Conservation (phyloP, 1,140 invertebrate species). For the Babylonia areolata region DNA sequence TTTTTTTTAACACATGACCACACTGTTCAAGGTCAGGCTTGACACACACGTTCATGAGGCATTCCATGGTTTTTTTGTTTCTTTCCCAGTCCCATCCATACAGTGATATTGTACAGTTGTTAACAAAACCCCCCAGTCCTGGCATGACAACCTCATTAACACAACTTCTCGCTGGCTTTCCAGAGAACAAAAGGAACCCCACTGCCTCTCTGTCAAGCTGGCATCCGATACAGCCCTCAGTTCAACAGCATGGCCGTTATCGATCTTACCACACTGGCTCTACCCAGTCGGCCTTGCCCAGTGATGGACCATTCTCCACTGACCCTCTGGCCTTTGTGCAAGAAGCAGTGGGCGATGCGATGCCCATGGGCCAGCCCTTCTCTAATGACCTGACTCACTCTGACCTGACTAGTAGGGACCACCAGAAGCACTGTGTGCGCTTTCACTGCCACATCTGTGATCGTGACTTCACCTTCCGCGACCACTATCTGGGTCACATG, state of each 20-base stretch:
- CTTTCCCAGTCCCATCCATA: too few species aligned
- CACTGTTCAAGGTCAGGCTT: too few species aligned
- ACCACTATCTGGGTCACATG: conserved; percentile 15
- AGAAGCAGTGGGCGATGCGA: background rate
- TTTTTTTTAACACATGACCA: too few species aligned
- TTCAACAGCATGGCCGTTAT: background rate
- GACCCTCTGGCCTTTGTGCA: background rate
- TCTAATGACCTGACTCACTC: background rate
- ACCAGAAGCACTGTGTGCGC: background rate
- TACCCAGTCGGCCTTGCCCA: background rate
- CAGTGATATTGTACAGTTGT: too few species aligned
- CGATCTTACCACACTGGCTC: background rate
- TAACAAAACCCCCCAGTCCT: background rate
- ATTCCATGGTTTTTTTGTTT: too few species aligned
- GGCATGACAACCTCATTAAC: background rate
- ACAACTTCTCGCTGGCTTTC: background rate
- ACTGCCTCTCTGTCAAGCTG: background rate
- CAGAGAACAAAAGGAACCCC: background rate
- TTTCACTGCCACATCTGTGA: background rate
- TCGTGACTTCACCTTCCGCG: background rate
- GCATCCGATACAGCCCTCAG: background rate
- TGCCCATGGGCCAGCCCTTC: background rate
- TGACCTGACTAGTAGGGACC: too few species aligned
- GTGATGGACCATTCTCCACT: too few species aligned
- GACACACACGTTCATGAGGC: too few species aligned